Evolutionary conservation across 2,888 invertebrate species (phyloP).

Genomic region (Margaritifera margaritifera): DNA sequence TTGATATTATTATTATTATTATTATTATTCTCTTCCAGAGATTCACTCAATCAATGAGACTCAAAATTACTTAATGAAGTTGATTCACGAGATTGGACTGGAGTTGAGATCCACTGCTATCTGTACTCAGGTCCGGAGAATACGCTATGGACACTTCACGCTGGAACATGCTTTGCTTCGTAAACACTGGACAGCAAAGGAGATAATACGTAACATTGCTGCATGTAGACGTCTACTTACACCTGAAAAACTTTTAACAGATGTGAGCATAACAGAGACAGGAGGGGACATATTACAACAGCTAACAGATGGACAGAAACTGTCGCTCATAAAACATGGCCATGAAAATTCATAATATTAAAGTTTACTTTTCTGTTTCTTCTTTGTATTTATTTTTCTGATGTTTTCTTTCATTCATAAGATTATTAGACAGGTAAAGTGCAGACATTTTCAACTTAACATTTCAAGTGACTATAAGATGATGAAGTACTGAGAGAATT

Average conservation of each 20-base stretch:
- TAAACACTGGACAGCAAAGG: constrained; percentile 79
- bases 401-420: no score
- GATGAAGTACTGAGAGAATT: no score
- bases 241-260: constrained; percentile 37
- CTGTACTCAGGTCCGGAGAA: constrained; percentile 85
- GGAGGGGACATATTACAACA: not conserved
- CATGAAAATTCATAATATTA: no score
- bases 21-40: constrained; percentile 77
- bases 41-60: constrained; percentile 90
- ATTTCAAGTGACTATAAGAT: no score
- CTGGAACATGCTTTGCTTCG: constrained; percentile 83
- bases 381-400: no score
- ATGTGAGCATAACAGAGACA: constrained; percentile 8
- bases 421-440: no score
- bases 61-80: constrained; percentile 79
- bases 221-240: constrained; percentile 40
- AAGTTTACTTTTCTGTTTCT: no score
- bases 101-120: constrained; percentile 86
- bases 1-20: no score
- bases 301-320: no score
- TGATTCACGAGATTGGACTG: constrained; percentile 89
- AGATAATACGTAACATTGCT: constrained; percentile 58
- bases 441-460: no score
- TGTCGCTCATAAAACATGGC: no score
- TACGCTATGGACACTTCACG: constrained; percentile 87